phyloP scores from a whole-genome alignment of 2,797 vertebrate genomes.

The Chanos chanos region DNA sequence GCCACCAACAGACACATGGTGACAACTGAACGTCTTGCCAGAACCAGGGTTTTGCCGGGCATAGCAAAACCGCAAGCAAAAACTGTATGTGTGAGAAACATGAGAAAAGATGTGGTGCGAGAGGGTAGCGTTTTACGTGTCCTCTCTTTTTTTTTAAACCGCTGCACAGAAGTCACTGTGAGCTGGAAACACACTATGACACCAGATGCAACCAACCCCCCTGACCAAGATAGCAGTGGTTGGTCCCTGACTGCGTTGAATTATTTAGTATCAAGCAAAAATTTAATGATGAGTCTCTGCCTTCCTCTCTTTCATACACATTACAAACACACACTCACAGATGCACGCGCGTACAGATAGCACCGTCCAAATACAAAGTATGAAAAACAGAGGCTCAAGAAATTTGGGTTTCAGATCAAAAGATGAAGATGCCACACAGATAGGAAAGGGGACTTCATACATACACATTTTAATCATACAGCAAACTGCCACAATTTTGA shows the following conservation, averaged over 20 bases:
- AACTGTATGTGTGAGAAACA: too few relatives aligned
- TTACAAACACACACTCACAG: neutral
- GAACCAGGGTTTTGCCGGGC: too few relatives aligned
- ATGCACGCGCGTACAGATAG: neutral
- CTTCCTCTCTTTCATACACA: neutral
- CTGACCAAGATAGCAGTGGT: conserved; percentile 35
- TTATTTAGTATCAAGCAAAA: conserved; percentile 49
- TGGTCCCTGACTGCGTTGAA: conserved; percentile 45
- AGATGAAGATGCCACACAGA: too few relatives aligned
- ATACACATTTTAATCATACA: too few relatives aligned
- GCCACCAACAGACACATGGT: conserved; percentile 63
- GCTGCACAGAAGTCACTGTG: conserved; percentile 19
- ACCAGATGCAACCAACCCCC: conserved; percentile 31
- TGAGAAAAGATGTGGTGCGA: too few relatives aligned
- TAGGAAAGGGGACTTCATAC: too few relatives aligned
- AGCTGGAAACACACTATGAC: conserved; percentile 44
- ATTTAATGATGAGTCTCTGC: conserved; percentile 26
- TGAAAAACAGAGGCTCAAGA: too few relatives aligned
- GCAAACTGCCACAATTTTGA: too few relatives aligned
- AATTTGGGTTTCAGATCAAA: too few relatives aligned
- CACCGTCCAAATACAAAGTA: too few relatives aligned
- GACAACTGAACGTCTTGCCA: conserved; percentile 39
- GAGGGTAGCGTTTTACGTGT: conserved; percentile 19
- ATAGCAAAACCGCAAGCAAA: too few relatives aligned
- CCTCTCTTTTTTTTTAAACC: conserved; percentile 11